These are phyloP conservation scores for Virgularia gustaviana DNA, from an alignment of 92 coral and sea anemone species.

Conservation along the genomic window DNA sequence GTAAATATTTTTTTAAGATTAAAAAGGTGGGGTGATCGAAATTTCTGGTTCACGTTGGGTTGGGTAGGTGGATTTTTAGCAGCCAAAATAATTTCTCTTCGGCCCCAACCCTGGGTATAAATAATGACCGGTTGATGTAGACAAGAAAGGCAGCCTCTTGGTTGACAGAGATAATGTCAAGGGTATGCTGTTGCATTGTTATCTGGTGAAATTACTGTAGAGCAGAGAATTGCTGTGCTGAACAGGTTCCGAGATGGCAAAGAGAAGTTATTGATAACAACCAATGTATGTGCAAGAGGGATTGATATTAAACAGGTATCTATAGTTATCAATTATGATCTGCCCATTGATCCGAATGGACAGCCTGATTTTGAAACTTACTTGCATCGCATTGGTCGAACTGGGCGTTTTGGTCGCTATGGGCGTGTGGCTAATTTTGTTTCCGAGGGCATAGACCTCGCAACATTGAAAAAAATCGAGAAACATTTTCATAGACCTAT, in stretches of 20 bases:
- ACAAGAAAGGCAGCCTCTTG: slow-evolving; percentile 68
- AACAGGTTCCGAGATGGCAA: slow-evolving; percentile 76
- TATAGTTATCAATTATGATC: slow-evolving; percentile 82
- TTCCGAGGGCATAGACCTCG: slow-evolving; percentile 74
- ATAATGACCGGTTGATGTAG: too few species aligned
- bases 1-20: too few species aligned
- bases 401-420: slow-evolving; percentile 89
- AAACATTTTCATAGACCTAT: slow-evolving; percentile 84
- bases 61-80: too few species aligned
- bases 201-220: slow-evolving; percentile 76
- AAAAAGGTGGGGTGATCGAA: too few species aligned
- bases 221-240: slow-evolving; percentile 69
- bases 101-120: too few species aligned
- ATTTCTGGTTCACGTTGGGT: too few species aligned
- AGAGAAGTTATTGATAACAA: slow-evolving; percentile 73
- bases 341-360: slow-evolving; percentile 74
- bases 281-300: slow-evolving; percentile 86
- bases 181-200: slow-evolving; percentile 74
- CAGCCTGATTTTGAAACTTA: slow-evolving; percentile 89
- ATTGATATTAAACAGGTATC: slow-evolving; percentile 91
- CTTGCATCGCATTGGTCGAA: slow-evolving; percentile 86
- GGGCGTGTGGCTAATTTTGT: slow-evolving; percentile 88
- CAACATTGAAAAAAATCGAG: slow-evolving; percentile 73
- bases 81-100: too few species aligned
- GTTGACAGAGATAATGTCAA: slow-evolving; percentile 76